A percentile compares a stretch with the other conserved stretches of the same genome.
These are phyloP conservation scores for Apis cerana DNA, from an alignment of 1,140 invertebrate genomes.

Conservation along the genomic window DNA sequence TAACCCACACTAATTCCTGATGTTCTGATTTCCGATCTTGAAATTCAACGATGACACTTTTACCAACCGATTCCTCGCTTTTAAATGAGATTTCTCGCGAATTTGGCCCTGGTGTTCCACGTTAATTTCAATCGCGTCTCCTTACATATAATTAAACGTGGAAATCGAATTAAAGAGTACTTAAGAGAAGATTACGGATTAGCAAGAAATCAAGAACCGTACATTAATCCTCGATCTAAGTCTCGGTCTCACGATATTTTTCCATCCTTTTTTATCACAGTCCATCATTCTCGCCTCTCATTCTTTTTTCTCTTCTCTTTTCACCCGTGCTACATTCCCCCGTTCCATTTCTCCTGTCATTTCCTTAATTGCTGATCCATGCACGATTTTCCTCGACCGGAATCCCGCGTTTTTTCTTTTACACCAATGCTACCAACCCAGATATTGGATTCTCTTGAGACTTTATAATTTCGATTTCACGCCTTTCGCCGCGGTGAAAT, in stretches of 20 bases:
- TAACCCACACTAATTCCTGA: not conserved
- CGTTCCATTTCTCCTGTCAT: constrained; percentile 10
- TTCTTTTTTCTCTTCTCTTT: not conserved
- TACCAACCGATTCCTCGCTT: not conserved
- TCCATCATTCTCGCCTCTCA: not conserved
- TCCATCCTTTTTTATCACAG: not conserved
- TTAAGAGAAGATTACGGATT: constrained; percentile 44
- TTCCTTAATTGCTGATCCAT: constrained; percentile 44
- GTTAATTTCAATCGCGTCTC: constrained; percentile 41
- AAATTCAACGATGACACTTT: constrained; percentile 17
- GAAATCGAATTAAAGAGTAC: constrained; percentile 46
- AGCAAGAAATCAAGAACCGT: constrained; percentile 37
- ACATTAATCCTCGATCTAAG: constrained; percentile 46
- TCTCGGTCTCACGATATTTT: constrained; percentile 4
- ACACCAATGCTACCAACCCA: not conserved
- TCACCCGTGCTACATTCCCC: not conserved
- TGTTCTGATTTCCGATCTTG: constrained; percentile 5
- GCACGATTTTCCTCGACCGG: not conserved
- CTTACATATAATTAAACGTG: constrained; percentile 28
- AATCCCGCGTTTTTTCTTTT: not conserved
- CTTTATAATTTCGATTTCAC: not conserved
- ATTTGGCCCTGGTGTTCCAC: constrained; percentile 15
- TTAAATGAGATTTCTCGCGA: constrained; percentile 7
- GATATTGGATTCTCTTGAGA: not conserved
- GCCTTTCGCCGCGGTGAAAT: not conserved